Evolutionary conservation across 2,113 vertebrate genomes (phyloP), one percentile per base, ranked within the genome.

Genomic region (Okapia johnstoni): DNA sequence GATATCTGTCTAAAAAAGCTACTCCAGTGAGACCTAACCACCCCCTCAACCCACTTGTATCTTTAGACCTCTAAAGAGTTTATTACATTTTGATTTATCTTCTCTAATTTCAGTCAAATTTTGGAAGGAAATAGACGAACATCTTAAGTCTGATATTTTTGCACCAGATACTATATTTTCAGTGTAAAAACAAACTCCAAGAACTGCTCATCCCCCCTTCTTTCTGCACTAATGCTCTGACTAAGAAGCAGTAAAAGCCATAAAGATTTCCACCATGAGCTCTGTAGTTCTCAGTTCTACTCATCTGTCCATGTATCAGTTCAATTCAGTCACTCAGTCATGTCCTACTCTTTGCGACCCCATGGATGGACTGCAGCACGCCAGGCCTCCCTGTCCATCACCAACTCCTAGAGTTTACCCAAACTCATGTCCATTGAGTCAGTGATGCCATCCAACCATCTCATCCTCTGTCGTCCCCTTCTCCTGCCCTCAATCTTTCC

Each of bases 131-230:
- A 12, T 13, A 43, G 90, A 85, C 40, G 21, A 90, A 85, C 33
- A 19, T 25, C 16, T 55, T 46, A 46, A n/a, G 1, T 89, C 6
- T 96, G 9, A 15, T 84, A 70, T 46, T 92, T 80, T 93, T 86
- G 19, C 2, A 77, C n/a, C 46, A 79, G 40, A 94, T 21, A 23
- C 28, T 86, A 21, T 48, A 61, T 55, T 93, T 94, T 80, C 2
- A 84, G 58, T 8, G 9, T 36, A 28, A 25, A 70, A 84, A 36
- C 13, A 83, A 50, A 79, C 43, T 2, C 10, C 15, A 54, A 60
- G 0, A 26, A 12, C 26, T 60, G 0, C n/a, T 73, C 17, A 28
- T 1, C 46, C 2, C 3, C 1, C 3, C 85, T 76, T 77, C 2
- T 55, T 2, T 28, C 30, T 85, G 4, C 33, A 30, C 10, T 57